Conservation (phyloP, 2,888 invertebrate species). For the Chaitophorus viminalis region DNA sequence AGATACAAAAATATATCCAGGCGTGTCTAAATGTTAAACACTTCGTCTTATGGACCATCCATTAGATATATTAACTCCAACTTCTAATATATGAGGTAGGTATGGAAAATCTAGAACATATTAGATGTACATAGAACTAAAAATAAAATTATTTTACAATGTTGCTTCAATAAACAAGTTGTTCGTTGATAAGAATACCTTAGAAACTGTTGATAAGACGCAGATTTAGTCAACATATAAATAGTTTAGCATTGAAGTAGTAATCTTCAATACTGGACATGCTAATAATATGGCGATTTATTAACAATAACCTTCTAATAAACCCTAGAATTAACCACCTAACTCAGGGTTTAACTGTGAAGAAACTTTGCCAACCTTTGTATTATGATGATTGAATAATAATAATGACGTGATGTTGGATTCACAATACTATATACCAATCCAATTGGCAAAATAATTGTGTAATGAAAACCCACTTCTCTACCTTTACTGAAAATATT, state of each 20-base stretch:
- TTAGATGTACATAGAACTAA: slow-evolving; percentile 57
- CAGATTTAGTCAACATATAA: slow-evolving; percentile 43
- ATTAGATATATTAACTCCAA: slow-evolving; percentile 51
- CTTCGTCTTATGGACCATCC: slow-evolving; percentile 50
- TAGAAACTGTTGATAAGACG: slow-evolving; percentile 40
- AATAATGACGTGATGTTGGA: slow-evolving; percentile 50
- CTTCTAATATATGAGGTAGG: slow-evolving; percentile 52
- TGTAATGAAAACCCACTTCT: slow-evolving; percentile 49
- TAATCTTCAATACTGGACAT: slow-evolving; percentile 49
- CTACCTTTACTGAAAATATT: slow-evolving; percentile 56
- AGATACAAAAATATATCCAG: slow-evolving; percentile 57
- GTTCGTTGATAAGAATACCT: slow-evolving; percentile 53
- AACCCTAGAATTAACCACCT: slow-evolving; percentile 53
- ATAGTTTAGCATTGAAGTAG: slow-evolving; percentile 44
- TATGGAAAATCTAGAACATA: slow-evolving; percentile 57
- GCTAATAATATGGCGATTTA: slow-evolving; percentile 24
- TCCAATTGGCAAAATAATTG: slow-evolving; percentile 54
- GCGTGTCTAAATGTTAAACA: slow-evolving; percentile 42
- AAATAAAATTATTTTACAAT: slow-evolving; percentile 49
- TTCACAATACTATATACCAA: slow-evolving; percentile 52
- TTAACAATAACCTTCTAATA: slow-evolving; percentile 41
- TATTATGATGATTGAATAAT: slow-evolving; percentile 46
- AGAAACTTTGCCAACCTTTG: slow-evolving; percentile 45
- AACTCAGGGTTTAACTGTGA: slow-evolving; percentile 52
- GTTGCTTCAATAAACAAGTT: slow-evolving; percentile 35